Evolutionary conservation across 2,888 invertebrate genomes (phyloP), one percentile per base, ranked within the genome.

Genomic region (Nebria brevicollis): DNA sequence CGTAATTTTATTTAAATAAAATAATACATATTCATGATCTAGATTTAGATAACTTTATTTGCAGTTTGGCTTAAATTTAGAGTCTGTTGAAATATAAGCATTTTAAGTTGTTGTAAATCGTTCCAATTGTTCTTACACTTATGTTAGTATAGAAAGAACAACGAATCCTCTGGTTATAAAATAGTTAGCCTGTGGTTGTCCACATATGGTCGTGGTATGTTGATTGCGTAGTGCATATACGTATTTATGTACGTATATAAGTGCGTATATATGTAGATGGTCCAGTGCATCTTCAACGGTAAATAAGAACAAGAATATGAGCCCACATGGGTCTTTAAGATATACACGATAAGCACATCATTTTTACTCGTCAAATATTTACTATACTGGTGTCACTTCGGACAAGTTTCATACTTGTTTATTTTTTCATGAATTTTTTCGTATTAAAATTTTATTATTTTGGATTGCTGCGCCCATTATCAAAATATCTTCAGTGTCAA

Each of bases 271-370:
- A 34, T 34, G 34, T 34, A 54, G 54, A 54, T 54, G 7, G 54
- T 54, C 54, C 54, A 54, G 54, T 54, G 54, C 54, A 54, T 54
- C 54, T 54, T 54, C 54, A 54, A 54, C 54, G 54, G 54, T 54
- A 54, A 54, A 54, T 54, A 54, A 54, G 54, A 54, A 54, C 54
- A 54, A 54, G 54, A 54, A 54, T 54, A 54, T 54, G 54, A 54
- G 54, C 54, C 54, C 54, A 54, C 54, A 54, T 54, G 54, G 54
- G 54, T 54, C 54, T 54, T 54, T 13, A 8, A 54, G 13, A 54
- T 8, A 54, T 54, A 54, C 8, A 54, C 54, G 54, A 54, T 54
- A 54, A 54, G 54, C 54, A 54, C 54, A 54, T 54, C 54, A 54
- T 54, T 54, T 54, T 54, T 54, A 6, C 54, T 54, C 54, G 54